phyloP scores from a whole-genome alignment of 1,140 invertebrate species.

The Ephestia elutella region DNA sequence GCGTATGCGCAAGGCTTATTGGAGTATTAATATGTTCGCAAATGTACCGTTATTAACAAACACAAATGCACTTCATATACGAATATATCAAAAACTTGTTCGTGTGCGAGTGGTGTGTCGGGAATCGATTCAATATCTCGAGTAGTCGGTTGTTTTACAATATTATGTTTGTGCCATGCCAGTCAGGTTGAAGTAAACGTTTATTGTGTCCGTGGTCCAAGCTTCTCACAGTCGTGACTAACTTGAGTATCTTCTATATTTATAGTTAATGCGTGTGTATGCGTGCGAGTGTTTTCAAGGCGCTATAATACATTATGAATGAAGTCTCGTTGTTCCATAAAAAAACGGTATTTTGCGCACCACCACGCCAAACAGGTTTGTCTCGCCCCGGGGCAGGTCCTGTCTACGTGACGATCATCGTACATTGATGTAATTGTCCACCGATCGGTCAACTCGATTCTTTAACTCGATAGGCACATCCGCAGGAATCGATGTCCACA shows the following conservation, averaged over 20 bases:
- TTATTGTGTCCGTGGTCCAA: constrained; percentile 12
- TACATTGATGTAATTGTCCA: constrained; percentile 58
- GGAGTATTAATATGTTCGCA: constrained; percentile 29
- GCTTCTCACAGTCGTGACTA: constrained; percentile 22
- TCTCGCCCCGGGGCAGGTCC: constrained; percentile 31
- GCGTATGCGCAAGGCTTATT: constrained; percentile 46
- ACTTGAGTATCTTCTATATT: constrained; percentile 29
- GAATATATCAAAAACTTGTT: constrained; percentile 35
- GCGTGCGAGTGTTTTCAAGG: constrained; percentile 39
- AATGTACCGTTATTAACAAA: constrained; percentile 55
- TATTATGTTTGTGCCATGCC: constrained; percentile 50
- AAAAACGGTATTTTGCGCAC: constrained; percentile 54
- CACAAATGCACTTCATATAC: constrained; percentile 38
- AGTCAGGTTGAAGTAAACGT: constrained; percentile 33
- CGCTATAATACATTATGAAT: constrained; percentile 67
- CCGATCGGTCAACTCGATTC: constrained; percentile 32
- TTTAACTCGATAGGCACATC: constrained; percentile 35
- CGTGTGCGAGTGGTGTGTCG: constrained; percentile 37
- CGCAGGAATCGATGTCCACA: constrained; percentile 34
- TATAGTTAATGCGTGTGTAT: constrained; percentile 33
- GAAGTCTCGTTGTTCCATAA: constrained; percentile 52
- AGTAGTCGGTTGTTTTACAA: constrained; percentile 24
- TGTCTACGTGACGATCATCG: constrained; percentile 36
- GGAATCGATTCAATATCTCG: constrained; percentile 29
- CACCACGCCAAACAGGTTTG: constrained; percentile 45